A percentile compares a stretch with the other conserved stretches of the same genome.
Conservation (phyloP, 2,888 invertebrate species). For the Agrotis clavis region DNA sequence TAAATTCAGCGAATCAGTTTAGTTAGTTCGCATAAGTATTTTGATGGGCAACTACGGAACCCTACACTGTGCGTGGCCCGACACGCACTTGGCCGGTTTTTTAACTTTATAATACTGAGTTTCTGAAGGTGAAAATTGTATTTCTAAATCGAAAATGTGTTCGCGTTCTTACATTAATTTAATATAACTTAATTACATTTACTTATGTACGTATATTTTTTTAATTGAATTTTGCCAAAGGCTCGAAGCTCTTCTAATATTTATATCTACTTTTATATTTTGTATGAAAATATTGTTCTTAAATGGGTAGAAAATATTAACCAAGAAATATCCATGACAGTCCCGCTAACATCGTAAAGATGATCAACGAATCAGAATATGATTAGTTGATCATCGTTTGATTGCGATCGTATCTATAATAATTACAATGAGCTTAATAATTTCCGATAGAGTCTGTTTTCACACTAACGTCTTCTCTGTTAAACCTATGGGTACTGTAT, state of each 20-base stretch:
- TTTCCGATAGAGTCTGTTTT: constrained; percentile 24
- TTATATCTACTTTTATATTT: background rate
- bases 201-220: background rate
- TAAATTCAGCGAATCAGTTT: no score
- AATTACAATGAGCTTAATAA: constrained; percentile 32
- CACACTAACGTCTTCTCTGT: constrained; percentile 4
- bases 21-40: no score
- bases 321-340: no score
- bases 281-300: background rate
- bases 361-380: no score
- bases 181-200: background rate
- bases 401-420: constrained; percentile 26
- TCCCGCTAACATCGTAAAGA: no score
- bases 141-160: constrained; percentile 7
- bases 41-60: no score
- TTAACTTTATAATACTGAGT: constrained; percentile 30
- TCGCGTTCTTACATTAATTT: background rate
- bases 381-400: constrained; percentile 31
- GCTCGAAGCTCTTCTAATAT: background rate
- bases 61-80: no score
- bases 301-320: background rate
- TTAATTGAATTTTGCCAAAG: background rate
- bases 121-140: constrained; percentile 21
- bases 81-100: no score
- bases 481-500: background rate